These are phyloP conservation scores for Apantesis nais DNA, from an alignment of 2,888 invertebrate genomes.

Conservation along the genomic window DNA sequence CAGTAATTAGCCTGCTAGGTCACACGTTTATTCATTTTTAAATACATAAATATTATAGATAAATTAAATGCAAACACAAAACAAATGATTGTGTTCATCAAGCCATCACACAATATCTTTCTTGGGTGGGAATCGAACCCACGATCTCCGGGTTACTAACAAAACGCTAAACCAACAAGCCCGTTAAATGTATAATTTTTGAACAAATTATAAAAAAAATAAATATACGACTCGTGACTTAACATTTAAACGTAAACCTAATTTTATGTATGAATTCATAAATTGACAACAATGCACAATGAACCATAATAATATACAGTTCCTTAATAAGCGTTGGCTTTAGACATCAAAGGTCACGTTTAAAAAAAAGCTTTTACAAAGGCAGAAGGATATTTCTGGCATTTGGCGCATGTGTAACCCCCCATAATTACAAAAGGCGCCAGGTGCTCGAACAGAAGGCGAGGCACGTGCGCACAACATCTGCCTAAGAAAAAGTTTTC, in stretches of 20 bases:
- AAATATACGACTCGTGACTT: neutral
- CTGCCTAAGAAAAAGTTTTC: constrained; percentile 70
- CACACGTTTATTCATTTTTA: no score
- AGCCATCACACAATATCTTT: no score
- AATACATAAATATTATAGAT: no score
- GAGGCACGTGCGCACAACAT: constrained; percentile 77
- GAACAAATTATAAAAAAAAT: neutral
- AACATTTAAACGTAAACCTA: neutral
- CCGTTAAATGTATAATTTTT: no score
- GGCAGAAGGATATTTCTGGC: constrained; percentile 41
- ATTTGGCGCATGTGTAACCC: constrained; percentile 51
- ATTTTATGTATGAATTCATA: neutral
- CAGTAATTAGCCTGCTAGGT: no score
- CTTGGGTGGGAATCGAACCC: no score
- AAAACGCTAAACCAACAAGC: no score
- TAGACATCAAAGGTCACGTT: constrained; percentile 16
- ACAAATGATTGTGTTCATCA: no score
- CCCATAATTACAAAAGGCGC: constrained; percentile 67
- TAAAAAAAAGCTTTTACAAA: constrained; percentile 5
- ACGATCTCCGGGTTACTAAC: no score
- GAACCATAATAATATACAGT: neutral
- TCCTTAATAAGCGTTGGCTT: neutral
- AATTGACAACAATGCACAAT: neutral
- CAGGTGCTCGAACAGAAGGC: constrained; percentile 72
- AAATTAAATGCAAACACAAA: no score